These are phyloP conservation scores for Melinopterus prodromus DNA, from an alignment of 2,888 invertebrate species.

Conservation along the genomic window DNA sequence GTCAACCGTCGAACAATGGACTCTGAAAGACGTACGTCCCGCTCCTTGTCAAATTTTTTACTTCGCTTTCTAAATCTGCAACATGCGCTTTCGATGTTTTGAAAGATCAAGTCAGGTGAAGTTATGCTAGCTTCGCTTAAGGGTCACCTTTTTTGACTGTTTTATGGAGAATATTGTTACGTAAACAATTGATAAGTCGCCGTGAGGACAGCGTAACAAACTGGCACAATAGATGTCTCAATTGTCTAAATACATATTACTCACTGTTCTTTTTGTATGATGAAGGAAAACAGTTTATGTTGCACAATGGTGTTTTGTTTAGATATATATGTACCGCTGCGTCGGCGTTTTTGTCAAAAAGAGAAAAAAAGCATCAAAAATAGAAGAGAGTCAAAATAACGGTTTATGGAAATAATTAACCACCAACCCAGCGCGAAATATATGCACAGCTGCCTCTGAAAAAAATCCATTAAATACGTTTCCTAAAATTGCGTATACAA, in stretches of 20 bases:
- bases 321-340: neutral
- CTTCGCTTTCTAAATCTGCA: neutral
- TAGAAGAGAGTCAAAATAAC: no score
- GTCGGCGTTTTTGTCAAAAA: neutral
- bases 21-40: neutral
- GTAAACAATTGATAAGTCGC: neutral
- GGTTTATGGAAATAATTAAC: no score
- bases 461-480: neutral
- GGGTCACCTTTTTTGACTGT: neutral
- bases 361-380: no score
- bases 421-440: no score
- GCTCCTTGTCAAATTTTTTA: neutral
- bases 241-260: neutral
- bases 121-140: neutral
- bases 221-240: neutral
- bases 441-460: neutral
- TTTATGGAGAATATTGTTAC: neutral
- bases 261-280: neutral
- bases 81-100: neutral
- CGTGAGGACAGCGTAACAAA: neutral
- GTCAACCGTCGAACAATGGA: neutral
- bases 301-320: neutral
- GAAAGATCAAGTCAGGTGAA: neutral
- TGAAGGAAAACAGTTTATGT: neutral
- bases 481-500: neutral